Base-by-base conservation (phyloP, 1,140 invertebrate species). In the Aricia agestis region DNA sequence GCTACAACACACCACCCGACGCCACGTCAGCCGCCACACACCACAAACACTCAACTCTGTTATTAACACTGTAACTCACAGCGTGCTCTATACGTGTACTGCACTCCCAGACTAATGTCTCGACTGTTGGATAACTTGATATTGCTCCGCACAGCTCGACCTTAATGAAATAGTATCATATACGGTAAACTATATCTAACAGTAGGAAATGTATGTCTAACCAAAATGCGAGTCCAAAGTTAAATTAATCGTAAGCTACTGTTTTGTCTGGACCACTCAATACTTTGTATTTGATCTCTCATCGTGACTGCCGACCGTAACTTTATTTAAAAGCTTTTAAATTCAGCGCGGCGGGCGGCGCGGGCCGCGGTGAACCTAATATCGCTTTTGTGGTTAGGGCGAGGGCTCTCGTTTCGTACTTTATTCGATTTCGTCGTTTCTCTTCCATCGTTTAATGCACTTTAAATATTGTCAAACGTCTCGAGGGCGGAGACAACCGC, bases 391-490 rank as follows among this genome's bases (percentile, higher is more conserved):
- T 52, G 45, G 45, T 9, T 3, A 11, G 45, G 45, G 13, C 11
- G 6, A 0, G 45, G 45, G 11, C 45, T 52, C 45, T 52, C 45
- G 45, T 52, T 52, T 52, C 10, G 11, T 52, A 36, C 45, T 15
- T 52, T 52, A 52, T 52, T 52, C 45, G 9, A 52, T 52, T 52
- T 9, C 45, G 13, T 10, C 18, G 58, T 9, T 17, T 63, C 58
- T 19, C 18, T 63, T 25, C 25, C 17, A 59, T 59, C 58, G n/a
- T 59, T 59, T 17, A 59, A 59, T 59, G 58, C 58, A 19, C 19
- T 63, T 63, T 19, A 63, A 63, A 63, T 25, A 19, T 69, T 69
- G 25, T 32, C 52, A 68, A 32, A 52, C 70, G 32, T 67, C 41
- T 19, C 25, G n/a, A 25, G 57, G 1, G 18, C 65, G 32, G 45